Percentiles rank a stretch among this genome's conserved stretches.
Evolutionary conservation across 2,113 vertebrate genomes (phyloP).

Genomic region (Malurus alboscapulatus): DNA sequence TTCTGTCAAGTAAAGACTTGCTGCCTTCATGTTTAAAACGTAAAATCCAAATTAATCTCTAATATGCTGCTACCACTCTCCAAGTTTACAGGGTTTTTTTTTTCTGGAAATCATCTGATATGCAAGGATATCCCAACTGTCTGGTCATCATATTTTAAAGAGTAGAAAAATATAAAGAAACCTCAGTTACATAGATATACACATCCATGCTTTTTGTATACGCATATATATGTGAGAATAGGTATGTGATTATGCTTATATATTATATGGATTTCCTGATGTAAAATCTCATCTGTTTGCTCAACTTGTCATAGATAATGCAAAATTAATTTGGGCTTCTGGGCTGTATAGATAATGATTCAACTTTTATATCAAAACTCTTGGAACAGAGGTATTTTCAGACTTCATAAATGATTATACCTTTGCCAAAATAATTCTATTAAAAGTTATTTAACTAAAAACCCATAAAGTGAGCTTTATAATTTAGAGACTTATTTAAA

Average conservation of each 20-base stretch:
- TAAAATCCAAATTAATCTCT: not conserved
- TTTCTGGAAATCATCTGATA: not conserved
- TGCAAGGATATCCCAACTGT: not conserved
- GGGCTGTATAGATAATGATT: not conserved
- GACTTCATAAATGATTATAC: not conserved
- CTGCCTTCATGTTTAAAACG: not conserved
- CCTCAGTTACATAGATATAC: not conserved
- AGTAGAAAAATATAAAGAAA: not conserved
- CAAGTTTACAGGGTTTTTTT: not conserved
- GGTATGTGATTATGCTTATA: not conserved
- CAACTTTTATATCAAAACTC: not conserved
- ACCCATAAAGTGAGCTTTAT: not conserved
- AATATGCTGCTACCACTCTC: not conserved
- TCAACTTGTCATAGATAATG: not conserved
- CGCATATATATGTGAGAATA: not conserved
- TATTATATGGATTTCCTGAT: not conserved
- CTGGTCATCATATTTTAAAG: not conserved
- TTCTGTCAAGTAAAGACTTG: not conserved
- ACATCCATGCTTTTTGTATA: not conserved
- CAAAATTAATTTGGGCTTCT: slow-evolving; percentile 13
- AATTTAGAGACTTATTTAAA: not conserved
- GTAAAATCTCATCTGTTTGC: not conserved
- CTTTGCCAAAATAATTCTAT: slow-evolving; percentile 7
- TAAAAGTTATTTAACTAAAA: slow-evolving; percentile 16
- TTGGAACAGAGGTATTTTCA: slow-evolving; percentile 17